Conservation (phyloP, 2,113 vertebrate species). For the Equus przewalskii region DNA sequence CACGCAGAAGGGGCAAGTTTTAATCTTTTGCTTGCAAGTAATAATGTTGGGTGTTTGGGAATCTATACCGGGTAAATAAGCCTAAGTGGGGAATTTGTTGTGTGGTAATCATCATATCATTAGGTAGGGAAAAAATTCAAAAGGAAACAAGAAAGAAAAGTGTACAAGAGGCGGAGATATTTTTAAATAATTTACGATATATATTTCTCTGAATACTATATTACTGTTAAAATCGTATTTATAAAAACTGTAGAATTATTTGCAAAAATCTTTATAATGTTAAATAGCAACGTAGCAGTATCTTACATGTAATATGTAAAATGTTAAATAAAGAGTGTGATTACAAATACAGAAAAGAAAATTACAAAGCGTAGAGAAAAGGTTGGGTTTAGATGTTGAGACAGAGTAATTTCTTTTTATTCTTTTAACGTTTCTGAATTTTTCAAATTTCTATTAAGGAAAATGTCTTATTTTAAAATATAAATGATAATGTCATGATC, state of each 20-base stretch:
- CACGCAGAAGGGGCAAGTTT: neutral
- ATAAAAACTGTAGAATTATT: constrained; percentile 48
- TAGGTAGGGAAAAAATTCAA: neutral
- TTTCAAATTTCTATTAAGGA: constrained; percentile 32
- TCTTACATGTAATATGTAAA: neutral
- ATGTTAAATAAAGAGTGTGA: neutral
- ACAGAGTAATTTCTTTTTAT: neutral
- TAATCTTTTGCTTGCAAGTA: constrained; percentile 18
- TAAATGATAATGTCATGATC: constrained; percentile 35
- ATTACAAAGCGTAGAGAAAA: neutral
- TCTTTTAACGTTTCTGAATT: constrained; percentile 11
- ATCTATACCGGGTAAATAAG: constrained; percentile 39
- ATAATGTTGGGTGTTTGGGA: neutral
- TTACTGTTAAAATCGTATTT: constrained; percentile 50
- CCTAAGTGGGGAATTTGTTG: neutral
- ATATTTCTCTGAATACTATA: constrained; percentile 45
- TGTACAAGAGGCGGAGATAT: neutral
- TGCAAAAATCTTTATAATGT: constrained; percentile 29
- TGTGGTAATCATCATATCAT: neutral
- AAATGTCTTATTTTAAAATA: constrained; percentile 45
- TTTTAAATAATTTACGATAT: constrained; percentile 32
- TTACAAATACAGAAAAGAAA: neutral
- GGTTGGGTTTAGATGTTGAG: neutral
- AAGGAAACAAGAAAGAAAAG: constrained; percentile 25
- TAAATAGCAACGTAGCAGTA: neutral